Evolutionary conservation across 2,113 vertebrate genomes (phyloP).

Genomic region (Microtus oregoni): DNA sequence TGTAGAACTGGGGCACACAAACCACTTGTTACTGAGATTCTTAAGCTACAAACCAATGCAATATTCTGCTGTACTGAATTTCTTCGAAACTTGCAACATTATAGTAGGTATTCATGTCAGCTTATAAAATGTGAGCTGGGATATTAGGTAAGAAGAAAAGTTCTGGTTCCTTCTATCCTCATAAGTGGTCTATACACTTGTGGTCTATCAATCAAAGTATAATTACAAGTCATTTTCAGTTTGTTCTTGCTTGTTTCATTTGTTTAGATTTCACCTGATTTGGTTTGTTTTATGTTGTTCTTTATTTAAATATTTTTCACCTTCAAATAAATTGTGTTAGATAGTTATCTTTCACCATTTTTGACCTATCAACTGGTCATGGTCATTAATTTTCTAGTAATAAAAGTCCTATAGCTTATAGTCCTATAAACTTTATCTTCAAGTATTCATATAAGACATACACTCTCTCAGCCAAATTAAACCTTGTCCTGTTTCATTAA

Average conservation of each 20-base stretch:
- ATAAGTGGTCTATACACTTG: not conserved
- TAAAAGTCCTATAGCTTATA: not conserved
- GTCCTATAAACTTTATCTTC: not conserved
- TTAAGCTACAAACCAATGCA: not conserved
- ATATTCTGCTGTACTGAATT: not conserved
- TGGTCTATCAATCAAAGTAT: not conserved
- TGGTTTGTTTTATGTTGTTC: not conserved
- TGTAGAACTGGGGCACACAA: not conserved
- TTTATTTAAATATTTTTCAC: not conserved
- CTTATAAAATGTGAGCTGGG: not conserved
- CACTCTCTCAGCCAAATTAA: not conserved
- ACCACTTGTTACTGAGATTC: not conserved
- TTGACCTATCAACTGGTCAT: not conserved
- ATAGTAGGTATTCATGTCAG: not conserved
- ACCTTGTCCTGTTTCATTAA: not conserved
- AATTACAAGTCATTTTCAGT: not conserved
- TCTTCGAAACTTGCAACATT: not conserved
- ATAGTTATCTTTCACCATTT: not conserved
- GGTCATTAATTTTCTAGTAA: not conserved
- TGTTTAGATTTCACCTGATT: not conserved
- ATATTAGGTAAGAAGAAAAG: not conserved
- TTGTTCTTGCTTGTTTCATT: not conserved
- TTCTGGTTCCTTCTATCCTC: not conserved
- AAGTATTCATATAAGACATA: not conserved
- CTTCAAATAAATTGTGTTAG: not conserved